Evolutionary conservation across 2,113 vertebrate genomes (phyloP), one percentile per base, ranked within the genome.

Genomic region (Platanista minor): DNA sequence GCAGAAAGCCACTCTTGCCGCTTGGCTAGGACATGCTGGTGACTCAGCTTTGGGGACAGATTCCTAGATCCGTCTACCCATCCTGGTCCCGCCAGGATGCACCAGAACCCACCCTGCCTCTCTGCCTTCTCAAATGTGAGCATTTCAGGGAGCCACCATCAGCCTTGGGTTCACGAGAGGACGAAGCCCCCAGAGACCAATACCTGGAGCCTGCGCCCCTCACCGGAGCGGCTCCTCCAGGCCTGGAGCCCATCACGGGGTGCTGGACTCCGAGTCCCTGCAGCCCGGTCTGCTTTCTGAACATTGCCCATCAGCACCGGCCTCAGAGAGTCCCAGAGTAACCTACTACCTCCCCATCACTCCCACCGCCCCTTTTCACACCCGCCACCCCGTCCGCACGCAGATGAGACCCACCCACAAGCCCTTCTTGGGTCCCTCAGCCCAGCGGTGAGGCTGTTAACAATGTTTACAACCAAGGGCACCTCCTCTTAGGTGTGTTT

Each of bases 401-500:
- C 91, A 49, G 74, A 67, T 9, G 64, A 98, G 33, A 94, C 96
- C 82, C 75, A 84, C 39, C 87, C 97, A 59, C 64, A 57, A 96
- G 98, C 96, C 98, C 93, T 91, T 94, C 95, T 64, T 39, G 93
- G 97, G 82, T 18, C 87, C 71, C 93, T 64, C 4, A 29, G 87
- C 84, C 94, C 91, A 43, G 80, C 20, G 85, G 94, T 95, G 95
- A 97, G 95, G 98, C 96, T 97, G 94, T 97, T 90, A 95, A 98
- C 88, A 93, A 94, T 98, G 98, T 99, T 99, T 98, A 99, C 98
- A 98, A 97, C 96, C 97, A 97, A 96, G 98, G 98, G 98, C 98
- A n/a, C 82, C 95, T 97, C 95, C 69, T 67, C 90, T 71, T 31
- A 33, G 31, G 69, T 66, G 59, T 77, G 10, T 46, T 90, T 81